phyloP scores from a whole-genome alignment of 2,113 vertebrate genomes.

The Sebastes schlegelii region DNA sequence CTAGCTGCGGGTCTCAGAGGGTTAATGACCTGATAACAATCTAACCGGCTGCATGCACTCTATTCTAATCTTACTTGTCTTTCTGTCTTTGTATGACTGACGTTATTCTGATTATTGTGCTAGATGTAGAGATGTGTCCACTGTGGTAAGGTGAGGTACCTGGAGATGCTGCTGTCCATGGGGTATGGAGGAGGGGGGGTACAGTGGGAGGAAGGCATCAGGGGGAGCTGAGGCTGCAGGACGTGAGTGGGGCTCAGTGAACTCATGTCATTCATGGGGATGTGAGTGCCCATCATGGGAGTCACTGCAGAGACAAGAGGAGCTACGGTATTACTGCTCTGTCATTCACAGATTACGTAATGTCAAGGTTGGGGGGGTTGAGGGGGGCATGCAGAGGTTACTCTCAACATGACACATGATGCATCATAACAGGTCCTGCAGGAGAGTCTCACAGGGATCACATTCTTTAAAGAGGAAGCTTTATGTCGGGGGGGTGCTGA shows the following conservation, averaged over 20 bases:
- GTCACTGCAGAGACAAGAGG: slow-evolving; percentile 89
- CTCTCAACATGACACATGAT: slow-evolving; percentile 60
- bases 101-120: neutral
- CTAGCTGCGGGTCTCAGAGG: too few relatives aligned
- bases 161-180: slow-evolving; percentile 99
- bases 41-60: neutral
- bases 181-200: slow-evolving; percentile 98
- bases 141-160: slow-evolving; percentile 83
- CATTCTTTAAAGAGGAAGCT: slow-evolving; percentile 59
- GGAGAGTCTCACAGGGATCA: slow-evolving; percentile 72
- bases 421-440: slow-evolving; percentile 60
- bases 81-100: neutral
- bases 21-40: too few relatives aligned
- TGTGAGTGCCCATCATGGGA: slow-evolving; percentile 95
- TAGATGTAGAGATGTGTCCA: slow-evolving; percentile 15
- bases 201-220: slow-evolving; percentile 98
- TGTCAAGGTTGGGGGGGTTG: neutral
- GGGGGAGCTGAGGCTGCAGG: slow-evolving; percentile 93
- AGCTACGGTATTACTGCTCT: slow-evolving; percentile 71
- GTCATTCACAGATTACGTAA: slow-evolving; percentile 16
- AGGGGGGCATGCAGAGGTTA: slow-evolving; percentile 41
- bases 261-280: slow-evolving; percentile 98
- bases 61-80: neutral
- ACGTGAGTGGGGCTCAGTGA: slow-evolving; percentile 95
- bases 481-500: slow-evolving; percentile 35